Evolutionary conservation across 2,113 vertebrate species (phyloP).

Genomic region (Catharus fuscescens): DNA sequence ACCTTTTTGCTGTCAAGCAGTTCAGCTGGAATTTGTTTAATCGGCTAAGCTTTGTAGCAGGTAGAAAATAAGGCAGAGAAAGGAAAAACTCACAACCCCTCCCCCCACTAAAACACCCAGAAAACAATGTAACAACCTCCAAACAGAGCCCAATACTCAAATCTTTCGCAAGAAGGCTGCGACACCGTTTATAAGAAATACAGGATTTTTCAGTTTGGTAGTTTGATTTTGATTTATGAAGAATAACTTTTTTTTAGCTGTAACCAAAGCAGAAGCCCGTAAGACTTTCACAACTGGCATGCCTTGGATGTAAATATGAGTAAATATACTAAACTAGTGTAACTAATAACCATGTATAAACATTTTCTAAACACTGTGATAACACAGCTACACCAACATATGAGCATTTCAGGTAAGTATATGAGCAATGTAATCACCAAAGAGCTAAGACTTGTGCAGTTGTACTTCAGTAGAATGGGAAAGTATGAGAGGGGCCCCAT

Average conservation of each 20-base stretch:
- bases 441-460: not conserved
- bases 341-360: not conserved
- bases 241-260: not conserved
- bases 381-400: rapidly evolving
- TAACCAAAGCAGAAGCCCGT: not conserved
- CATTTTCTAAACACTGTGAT: not conserved
- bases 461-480: not conserved
- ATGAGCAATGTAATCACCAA: not conserved
- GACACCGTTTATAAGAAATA: not conserved
- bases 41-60: not conserved
- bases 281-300: not conserved
- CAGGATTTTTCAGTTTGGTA: not conserved
- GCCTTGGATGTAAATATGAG: not conserved
- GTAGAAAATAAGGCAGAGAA: not conserved
- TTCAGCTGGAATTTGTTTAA: not conserved
- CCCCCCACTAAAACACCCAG: rapidly evolving
- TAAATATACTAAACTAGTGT: not conserved
- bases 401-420: not conserved
- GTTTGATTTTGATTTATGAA: not conserved
- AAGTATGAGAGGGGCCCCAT: not conserved
- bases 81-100: rapidly evolving
- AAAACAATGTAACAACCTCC: rapidly evolving
- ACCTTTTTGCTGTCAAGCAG: not conserved
- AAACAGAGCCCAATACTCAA: not conserved
- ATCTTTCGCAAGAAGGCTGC: not conserved